A percentile compares a stretch with the other conserved stretches of the same genome.
phyloP scores from a whole-genome alignment of 2,113 vertebrate species.

The Himantopus leucocephalus region DNA sequence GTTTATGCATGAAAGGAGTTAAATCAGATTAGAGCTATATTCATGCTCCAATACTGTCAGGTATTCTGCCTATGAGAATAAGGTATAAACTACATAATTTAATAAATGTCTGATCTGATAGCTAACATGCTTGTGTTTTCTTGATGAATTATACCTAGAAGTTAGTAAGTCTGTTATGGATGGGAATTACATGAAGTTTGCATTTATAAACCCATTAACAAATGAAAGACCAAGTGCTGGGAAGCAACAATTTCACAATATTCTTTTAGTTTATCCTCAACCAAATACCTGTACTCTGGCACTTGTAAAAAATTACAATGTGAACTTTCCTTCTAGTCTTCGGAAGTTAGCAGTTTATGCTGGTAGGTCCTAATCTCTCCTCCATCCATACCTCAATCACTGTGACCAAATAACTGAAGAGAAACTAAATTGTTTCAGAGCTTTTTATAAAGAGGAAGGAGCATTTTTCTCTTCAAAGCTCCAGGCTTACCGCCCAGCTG shows the following conservation, averaged over 20 bases:
- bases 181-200: background rate
- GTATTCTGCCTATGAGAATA: background rate
- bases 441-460: background rate
- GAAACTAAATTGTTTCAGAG: background rate
- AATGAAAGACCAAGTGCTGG: background rate
- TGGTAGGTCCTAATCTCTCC: background rate
- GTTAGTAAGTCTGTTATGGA: background rate
- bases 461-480: background rate
- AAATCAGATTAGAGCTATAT: background rate
- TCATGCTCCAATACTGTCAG: background rate
- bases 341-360: background rate
- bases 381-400: background rate
- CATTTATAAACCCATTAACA: background rate
- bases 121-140: background rate
- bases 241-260: background rate
- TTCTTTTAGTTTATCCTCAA: background rate
- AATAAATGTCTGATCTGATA: background rate
- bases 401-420: background rate
- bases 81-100: background rate
- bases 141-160: background rate
- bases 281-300: background rate
- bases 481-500: background rate
- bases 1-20: background rate
- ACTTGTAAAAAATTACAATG: background rate
- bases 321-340: background rate